Base-by-base conservation (phyloP, 2,888 invertebrate genomes). In the Lamellibrachia satsuma region DNA sequence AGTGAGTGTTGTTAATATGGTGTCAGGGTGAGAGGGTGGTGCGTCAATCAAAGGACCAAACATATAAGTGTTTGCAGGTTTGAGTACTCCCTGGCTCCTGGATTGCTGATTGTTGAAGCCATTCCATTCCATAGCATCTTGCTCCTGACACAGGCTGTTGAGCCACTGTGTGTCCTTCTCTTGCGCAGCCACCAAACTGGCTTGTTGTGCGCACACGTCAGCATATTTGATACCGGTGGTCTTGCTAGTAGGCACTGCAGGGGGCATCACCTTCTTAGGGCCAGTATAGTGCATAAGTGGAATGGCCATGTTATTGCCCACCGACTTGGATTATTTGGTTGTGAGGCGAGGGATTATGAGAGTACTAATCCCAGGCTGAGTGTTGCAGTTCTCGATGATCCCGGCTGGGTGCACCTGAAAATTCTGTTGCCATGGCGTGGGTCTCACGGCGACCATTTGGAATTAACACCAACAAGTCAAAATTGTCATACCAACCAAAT, bases 1-100 rank as follows among this genome's bases (percentile, higher is more conserved):
- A 9, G 22, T 11, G 1, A 92, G 39, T 55, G 92, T 91, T 92
- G 92, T 92, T 6, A 92, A 27, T 8, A 92, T 91, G 22, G 91
- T 91, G 52, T 92, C 92, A n/a, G 90, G 91, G 52, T 92, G 92
- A 91, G 6, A 52, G 2, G 92, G 7, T 55, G 52, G 90, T 11
- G 90, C 90, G 8, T 92, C 92, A 39, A 92, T 91, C 52, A 91
- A 55, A 52, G 90, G 91, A 91, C 90, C 92, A 91, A 92, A 52
- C 39, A 92, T 22, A 55, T 91, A 92, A 7, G 39, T 55, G 27
- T 7, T 90, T 52, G 92, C 91, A 3, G 92, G 92, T 92, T 39
- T 39, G 39, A 39, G 39, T 39, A 39, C 39, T 39, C 39, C 39
- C 39, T 39, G 39, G 39, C 39, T 39, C 39, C 39, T 39, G 39